A percentile compares a stretch with the other conserved stretches of the same genome.
Conservation (phyloP, 2,113 vertebrate genomes). For the Scomber japonicus region DNA sequence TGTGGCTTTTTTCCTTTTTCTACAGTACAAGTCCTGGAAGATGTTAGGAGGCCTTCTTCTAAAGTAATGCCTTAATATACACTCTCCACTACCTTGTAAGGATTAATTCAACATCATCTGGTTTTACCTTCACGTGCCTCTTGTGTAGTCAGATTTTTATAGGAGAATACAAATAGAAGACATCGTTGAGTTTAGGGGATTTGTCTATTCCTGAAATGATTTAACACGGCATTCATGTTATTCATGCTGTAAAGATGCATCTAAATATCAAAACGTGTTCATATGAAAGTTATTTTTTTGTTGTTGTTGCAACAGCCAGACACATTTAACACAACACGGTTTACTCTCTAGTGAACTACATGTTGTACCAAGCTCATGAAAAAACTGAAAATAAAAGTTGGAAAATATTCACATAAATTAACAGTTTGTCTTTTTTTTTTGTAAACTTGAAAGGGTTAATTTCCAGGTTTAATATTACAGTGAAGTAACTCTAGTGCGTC, state of each 20-base stretch:
- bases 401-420: slow-evolving; percentile 28
- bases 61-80: not conserved
- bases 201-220: not conserved
- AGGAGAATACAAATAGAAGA: slow-evolving; percentile 10
- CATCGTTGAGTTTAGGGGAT: not conserved
- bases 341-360: slow-evolving; percentile 19
- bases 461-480: not conserved
- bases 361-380: slow-evolving; percentile 44
- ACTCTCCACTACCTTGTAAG: not conserved
- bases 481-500: not conserved
- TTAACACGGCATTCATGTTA: not conserved
- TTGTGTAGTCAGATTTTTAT: slow-evolving; percentile 30
- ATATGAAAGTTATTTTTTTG: not conserved
- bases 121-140: not conserved
- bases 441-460: not conserved
- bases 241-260: slow-evolving; percentile 25
- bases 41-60: not conserved
- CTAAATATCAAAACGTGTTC: slow-evolving; percentile 5
- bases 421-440: not conserved
- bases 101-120: slow-evolving; percentile 1
- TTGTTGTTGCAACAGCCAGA: not conserved
- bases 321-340: not conserved
- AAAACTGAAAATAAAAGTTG: slow-evolving; percentile 55
- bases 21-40: slow-evolving; percentile 30
- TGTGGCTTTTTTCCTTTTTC: slow-evolving; percentile 5